These are phyloP conservation scores for Leuctra nigra DNA, from an alignment of 2,888 invertebrate species.

Conservation along the genomic window DNA sequence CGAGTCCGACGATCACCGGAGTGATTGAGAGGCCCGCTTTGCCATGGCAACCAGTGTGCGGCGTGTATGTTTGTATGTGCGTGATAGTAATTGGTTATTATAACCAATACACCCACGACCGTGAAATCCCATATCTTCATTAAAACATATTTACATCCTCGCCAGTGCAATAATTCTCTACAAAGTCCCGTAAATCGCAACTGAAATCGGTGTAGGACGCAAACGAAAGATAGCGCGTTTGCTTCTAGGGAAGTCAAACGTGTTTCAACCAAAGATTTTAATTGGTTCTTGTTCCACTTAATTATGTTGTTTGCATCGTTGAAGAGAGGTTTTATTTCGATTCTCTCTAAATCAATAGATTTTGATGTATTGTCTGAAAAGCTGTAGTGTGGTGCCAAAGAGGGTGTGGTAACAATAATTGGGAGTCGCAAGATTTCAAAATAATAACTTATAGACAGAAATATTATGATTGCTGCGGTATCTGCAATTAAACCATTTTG, in stretches of 20 bases:
- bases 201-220: constrained; percentile 10
- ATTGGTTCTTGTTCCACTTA: constrained; percentile 21
- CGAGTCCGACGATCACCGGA: no score
- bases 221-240: background rate
- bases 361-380: constrained; percentile 10
- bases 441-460: constrained; percentile 6
- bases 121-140: constrained; percentile 22
- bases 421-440: constrained; percentile 8
- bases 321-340: constrained; percentile 16
- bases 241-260: constrained; percentile 20
- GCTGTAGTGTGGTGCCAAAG: constrained; percentile 1
- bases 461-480: no score
- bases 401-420: constrained; percentile 17
- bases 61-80: no score
- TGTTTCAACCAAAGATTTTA: constrained; percentile 18
- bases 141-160: constrained; percentile 9
- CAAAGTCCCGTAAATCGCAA: constrained; percentile 8
- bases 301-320: constrained; percentile 21
- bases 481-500: constrained; percentile 14
- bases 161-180: constrained; percentile 15
- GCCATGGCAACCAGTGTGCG: no score
- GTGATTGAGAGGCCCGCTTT: no score
- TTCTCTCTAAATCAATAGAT: constrained; percentile 13
- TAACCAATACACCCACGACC: constrained; percentile 20
- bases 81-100: constrained; percentile 12